These are phyloP conservation scores for Cheiracanthium punctorium DNA, from an alignment of 2,888 invertebrate species.

Conservation along the genomic window DNA sequence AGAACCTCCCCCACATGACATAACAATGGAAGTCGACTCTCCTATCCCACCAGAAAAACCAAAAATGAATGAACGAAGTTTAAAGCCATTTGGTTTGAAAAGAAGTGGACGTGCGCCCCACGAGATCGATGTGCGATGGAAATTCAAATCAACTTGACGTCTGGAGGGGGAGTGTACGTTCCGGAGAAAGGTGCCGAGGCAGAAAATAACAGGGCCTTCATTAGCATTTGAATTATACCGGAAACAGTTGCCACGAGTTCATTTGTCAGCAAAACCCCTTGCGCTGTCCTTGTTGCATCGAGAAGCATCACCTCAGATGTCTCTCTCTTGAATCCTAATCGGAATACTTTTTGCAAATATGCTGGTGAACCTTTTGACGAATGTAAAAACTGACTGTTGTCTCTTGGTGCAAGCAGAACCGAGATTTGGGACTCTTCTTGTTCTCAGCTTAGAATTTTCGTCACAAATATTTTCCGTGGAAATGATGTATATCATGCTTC, in stretches of 20 bases:
- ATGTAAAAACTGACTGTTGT: no score
- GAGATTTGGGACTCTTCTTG: no score
- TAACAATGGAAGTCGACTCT: conserved; percentile 10
- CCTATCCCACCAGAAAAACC: conserved; percentile 53
- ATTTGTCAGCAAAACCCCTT: conserved; percentile 59
- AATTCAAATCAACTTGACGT: conserved; percentile 71
- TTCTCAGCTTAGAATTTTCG: no score
- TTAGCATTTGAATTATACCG: conserved; percentile 70
- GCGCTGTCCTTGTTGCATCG: neutral
- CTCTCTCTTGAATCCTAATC: neutral
- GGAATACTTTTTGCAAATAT: neutral
- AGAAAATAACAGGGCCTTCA: conserved; percentile 69
- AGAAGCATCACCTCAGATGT: neutral
- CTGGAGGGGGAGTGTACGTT: conserved; percentile 31
- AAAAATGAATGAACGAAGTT: conserved; percentile 64
- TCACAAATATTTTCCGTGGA: no score
- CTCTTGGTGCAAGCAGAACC: no score
- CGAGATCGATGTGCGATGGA: conserved; percentile 68
- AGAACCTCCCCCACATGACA: neutral
- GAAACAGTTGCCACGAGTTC: conserved; percentile 64
- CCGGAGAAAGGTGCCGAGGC: conserved; percentile 55
- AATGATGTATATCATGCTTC: no score
- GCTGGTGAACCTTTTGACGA: no score
- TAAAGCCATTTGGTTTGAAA: conserved; percentile 69
- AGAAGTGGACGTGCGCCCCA: conserved; percentile 61